Percentiles rank a stretch among this genome's conserved stretches.
phyloP scores from a whole-genome alignment of 2,888 invertebrate species.

The Lymantria dispar region DNA sequence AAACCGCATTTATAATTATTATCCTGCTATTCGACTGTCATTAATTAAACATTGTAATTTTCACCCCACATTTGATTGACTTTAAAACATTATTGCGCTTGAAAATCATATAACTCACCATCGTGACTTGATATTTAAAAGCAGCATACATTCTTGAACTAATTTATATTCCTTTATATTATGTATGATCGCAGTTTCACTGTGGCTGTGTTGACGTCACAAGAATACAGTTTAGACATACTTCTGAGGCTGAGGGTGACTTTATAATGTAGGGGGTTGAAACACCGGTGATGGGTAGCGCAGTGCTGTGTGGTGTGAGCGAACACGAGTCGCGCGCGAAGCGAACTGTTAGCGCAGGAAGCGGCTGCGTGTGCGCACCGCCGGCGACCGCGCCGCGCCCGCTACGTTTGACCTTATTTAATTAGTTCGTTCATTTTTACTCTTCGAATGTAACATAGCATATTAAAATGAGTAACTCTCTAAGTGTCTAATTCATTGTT shows the following conservation, averaged over 20 bases:
- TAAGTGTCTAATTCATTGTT: constrained; percentile 64
- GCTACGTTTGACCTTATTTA: constrained; percentile 81
- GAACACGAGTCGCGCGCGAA: constrained; percentile 45
- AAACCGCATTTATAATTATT: too few relatives aligned
- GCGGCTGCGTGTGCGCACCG: constrained; percentile 33
- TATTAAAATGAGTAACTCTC: constrained; percentile 70
- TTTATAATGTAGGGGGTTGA: constrained; percentile 13
- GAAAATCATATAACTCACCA: constrained; percentile 21
- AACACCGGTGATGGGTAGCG: constrained; percentile 13
- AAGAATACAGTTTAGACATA: constrained; percentile 12
- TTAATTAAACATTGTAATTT: too few relatives aligned
- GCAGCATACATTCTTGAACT: constrained; percentile 15
- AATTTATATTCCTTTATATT: constrained; percentile 13
- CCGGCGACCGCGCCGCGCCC: constrained; percentile 38
- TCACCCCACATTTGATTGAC: too few relatives aligned
- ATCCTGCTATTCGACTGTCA: too few relatives aligned
- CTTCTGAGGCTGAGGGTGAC: constrained; percentile 5
- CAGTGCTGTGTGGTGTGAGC: constrained; percentile 29
- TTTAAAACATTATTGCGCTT: too few relatives aligned
- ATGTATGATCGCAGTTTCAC: constrained; percentile 11
- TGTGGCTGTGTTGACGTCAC: constrained; percentile 23
- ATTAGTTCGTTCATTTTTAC: constrained; percentile 81
- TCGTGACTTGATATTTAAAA: constrained; percentile 5
- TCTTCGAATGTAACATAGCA: constrained; percentile 72
- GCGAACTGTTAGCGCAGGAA: constrained; percentile 42